These are phyloP conservation scores for Anaspis maculata DNA, from an alignment of 2,888 invertebrate species.

Conservation along the genomic window DNA sequence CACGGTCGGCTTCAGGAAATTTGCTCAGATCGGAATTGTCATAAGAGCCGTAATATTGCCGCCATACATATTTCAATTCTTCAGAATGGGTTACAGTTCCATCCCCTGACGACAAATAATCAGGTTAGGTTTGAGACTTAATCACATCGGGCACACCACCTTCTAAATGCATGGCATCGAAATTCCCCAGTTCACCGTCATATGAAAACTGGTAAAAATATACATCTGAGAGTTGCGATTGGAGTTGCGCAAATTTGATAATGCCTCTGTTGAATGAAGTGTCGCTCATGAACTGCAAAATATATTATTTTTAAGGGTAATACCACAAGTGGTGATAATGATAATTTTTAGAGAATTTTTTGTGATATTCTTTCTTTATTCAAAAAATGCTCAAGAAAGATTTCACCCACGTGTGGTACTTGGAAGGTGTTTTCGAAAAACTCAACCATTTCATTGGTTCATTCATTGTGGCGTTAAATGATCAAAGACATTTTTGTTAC, in stretches of 20 bases:
- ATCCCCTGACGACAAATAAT: slow-evolving; percentile 35
- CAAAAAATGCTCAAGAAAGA: too few relatives aligned
- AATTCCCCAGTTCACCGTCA: slow-evolving; percentile 16
- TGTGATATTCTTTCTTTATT: too few relatives aligned
- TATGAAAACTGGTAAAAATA: slow-evolving; percentile 21
- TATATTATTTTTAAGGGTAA: slow-evolving; percentile 1
- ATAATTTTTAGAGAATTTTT: too few relatives aligned
- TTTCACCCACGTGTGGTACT: too few relatives aligned
- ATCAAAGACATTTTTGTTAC: too few relatives aligned
- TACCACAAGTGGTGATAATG: not conserved
- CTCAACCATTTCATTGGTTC: too few relatives aligned
- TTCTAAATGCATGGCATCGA: slow-evolving; percentile 15
- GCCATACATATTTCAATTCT: slow-evolving; percentile 26
- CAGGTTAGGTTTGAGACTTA: not conserved
- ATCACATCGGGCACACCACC: slow-evolving; percentile 10
- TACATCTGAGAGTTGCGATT: slow-evolving; percentile 16
- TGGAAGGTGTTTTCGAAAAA: too few relatives aligned
- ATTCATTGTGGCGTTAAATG: too few relatives aligned
- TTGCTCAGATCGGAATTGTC: slow-evolving; percentile 18
- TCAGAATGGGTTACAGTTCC: slow-evolving; percentile 26
- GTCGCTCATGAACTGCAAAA: slow-evolving; percentile 19
- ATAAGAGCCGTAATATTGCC: slow-evolving; percentile 16
- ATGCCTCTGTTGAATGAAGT: slow-evolving; percentile 15
- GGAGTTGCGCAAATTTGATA: slow-evolving; percentile 17
- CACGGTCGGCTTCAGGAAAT: slow-evolving; percentile 14